Evolutionary conservation across 2,113 vertebrate species (phyloP), one percentile per base, ranked within the genome.

Genomic region (Maccullochella peelii): DNA sequence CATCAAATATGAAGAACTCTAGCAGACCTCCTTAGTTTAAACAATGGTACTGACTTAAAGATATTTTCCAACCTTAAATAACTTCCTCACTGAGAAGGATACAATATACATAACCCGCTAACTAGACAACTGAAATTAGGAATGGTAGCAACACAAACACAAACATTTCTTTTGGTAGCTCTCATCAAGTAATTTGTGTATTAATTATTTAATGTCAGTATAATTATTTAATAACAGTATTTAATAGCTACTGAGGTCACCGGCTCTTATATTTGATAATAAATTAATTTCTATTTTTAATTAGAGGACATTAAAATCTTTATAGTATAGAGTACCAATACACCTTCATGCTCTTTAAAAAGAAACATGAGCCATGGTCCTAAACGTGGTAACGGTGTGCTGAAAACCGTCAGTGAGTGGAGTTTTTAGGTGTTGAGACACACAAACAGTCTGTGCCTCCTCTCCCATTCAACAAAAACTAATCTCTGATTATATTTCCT

Each of bases 31-130:
- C 84, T 93, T 92, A 95, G 97, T 97, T 98, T 95, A 98, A 98
- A 97, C 97, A 98, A 97, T 96, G 97, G 96, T 96, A 95, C 96
- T 95, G 93, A 96, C 95, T 96, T 94, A 96, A 77, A 87, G 67
- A 72, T 47, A 49, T 16, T 79, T 57, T 84, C 74, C 33, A 85
- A 93, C 89, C 87, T 94, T 94, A 89, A 90, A 87, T 59, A 44
- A 40, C 72, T 74, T 75, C 65, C 57, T 49, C 42, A 40, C 61
- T 4, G 38, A 81, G 66, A 63, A 75, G 40, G 67, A 73, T 38
- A 50, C 15, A 36, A 50, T 42, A 65, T 12, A 50, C 18, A 75
- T 1, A 73, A 62, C 25, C 50, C 36, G 8, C 54, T 57, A 63
- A 84, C 49, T 50, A 80, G 36, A 71, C 49, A 36, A 59, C 59